Conservation (phyloP, 2,113 vertebrate genomes). For the Sigmodon hispidus region DNA sequence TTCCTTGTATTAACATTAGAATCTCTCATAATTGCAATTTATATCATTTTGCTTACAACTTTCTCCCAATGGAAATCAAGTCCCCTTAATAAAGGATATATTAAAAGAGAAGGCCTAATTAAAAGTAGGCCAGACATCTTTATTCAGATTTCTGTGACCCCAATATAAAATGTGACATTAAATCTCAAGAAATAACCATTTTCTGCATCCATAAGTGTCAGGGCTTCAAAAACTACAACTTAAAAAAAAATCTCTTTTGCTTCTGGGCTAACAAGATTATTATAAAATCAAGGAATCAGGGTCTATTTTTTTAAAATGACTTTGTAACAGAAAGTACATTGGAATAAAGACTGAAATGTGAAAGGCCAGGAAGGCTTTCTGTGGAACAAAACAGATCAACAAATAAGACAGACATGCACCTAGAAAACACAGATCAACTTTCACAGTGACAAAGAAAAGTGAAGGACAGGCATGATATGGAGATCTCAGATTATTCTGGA, state of each 20-base stretch:
- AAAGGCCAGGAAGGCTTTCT: neutral
- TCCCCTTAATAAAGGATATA: conserved; percentile 68
- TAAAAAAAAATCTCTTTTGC: neutral
- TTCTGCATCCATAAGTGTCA: conserved; percentile 7
- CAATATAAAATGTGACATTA: conserved; percentile 70
- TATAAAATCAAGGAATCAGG: neutral
- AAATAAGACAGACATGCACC: neutral
- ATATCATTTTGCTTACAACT: conserved; percentile 62
- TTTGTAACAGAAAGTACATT: neutral
- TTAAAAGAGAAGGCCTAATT: conserved; percentile 77
- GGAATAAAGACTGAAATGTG: conserved; percentile 1
- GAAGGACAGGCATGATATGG: neutral
- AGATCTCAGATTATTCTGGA: neutral
- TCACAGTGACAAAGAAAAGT: conserved; percentile 2
- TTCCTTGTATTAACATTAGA: neutral
- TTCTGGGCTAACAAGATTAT: neutral
- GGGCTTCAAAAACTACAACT: neutral
- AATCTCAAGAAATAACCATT: conserved; percentile 52
- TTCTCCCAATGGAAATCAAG: conserved; percentile 76
- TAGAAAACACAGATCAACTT: conserved; percentile 17
- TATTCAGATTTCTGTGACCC: conserved; percentile 68
- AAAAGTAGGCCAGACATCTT: conserved; percentile 75
- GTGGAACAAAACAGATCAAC: conserved; percentile 24
- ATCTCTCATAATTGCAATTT: conserved; percentile 62
- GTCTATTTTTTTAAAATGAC: neutral